Evolutionary conservation across 1,140 invertebrate genomes (phyloP).

Genomic region (Musca domestica): DNA sequence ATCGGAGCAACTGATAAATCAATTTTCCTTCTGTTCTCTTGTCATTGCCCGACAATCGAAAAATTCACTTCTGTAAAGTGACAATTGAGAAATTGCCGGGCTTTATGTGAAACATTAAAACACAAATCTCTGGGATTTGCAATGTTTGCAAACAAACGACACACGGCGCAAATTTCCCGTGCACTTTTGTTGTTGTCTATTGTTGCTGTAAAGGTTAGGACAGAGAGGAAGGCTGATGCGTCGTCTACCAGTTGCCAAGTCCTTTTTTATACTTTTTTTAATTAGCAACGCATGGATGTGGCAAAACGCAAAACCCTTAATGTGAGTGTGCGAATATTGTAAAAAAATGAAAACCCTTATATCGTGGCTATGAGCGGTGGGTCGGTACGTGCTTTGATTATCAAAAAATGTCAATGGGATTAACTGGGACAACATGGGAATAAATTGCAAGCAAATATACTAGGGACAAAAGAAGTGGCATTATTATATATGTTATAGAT

Average conservation of each 20-base stretch:
- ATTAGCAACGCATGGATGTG: conserved; percentile 13
- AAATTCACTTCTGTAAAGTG: conserved; percentile 19
- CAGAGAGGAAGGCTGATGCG: too few relatives aligned
- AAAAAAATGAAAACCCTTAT: too few relatives aligned
- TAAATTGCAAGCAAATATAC: conserved; percentile 5
- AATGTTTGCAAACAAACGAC: conserved; percentile 21
- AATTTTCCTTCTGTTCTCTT: background rate
- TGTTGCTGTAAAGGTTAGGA: background rate
- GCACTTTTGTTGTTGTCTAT: background rate
- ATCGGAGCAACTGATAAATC: background rate
- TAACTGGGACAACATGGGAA: conserved; percentile 9
- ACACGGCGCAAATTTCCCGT: conserved; percentile 15
- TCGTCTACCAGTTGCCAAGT: background rate
- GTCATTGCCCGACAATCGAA: background rate
- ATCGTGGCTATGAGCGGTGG: too few relatives aligned
- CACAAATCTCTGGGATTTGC: conserved; percentile 13
- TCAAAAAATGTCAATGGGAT: conserved; percentile 14
- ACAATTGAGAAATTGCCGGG: conserved; percentile 50
- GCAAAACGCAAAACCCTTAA: conserved; percentile 2
- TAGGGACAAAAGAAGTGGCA: too few relatives aligned
- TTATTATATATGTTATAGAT: too few relatives aligned
- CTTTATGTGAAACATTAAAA: conserved; percentile 30
- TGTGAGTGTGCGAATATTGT: too few relatives aligned
- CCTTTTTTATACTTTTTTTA: background rate
- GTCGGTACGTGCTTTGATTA: conserved; percentile 9